A percentile compares a stretch with the other conserved stretches of the same genome.
Evolutionary conservation across 2,797 vertebrate species (phyloP).

Genomic region (Muraenolepis orangiensis): DNA sequence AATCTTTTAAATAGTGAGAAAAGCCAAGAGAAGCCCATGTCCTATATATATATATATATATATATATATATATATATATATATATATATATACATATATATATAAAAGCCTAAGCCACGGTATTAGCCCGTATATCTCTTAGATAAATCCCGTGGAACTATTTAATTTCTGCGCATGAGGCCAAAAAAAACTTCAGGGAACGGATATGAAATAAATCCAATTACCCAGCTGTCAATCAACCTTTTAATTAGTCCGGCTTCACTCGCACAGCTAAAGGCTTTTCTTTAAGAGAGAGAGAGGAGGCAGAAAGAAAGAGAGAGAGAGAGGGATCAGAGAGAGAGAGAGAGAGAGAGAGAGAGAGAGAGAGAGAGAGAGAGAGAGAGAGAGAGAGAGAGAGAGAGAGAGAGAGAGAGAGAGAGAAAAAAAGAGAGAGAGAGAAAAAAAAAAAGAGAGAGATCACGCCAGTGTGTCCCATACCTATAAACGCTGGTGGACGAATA

Average conservation of each 20-base stretch:
- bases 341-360: constrained; percentile 4
- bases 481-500: not conserved
- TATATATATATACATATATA: too few relatives aligned
- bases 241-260: constrained; percentile 57
- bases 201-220: constrained; percentile 71
- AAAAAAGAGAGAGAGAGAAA: too few relatives aligned
- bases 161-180: constrained; percentile 44
- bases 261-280: not conserved
- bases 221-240: constrained; percentile 66
- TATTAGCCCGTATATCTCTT: not conserved
- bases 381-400: not conserved
- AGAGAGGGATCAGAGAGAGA: too few relatives aligned
- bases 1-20: not conserved
- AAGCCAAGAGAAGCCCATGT: not conserved
- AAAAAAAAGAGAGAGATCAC: not conserved
- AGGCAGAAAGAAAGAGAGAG: not conserved
- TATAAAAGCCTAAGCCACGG: not conserved
- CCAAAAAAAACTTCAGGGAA: constrained; percentile 67
- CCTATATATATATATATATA: too few relatives aligned
- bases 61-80: too few relatives aligned
- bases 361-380: not conserved
- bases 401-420: constrained; percentile 6
- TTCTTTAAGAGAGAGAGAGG: constrained; percentile 7
- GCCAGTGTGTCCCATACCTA: not conserved
- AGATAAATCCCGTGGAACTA: constrained; percentile 9